These are phyloP conservation scores for Neocrepidodera transversa DNA, from an alignment of 2,888 invertebrate genomes.

Conservation along the genomic window DNA sequence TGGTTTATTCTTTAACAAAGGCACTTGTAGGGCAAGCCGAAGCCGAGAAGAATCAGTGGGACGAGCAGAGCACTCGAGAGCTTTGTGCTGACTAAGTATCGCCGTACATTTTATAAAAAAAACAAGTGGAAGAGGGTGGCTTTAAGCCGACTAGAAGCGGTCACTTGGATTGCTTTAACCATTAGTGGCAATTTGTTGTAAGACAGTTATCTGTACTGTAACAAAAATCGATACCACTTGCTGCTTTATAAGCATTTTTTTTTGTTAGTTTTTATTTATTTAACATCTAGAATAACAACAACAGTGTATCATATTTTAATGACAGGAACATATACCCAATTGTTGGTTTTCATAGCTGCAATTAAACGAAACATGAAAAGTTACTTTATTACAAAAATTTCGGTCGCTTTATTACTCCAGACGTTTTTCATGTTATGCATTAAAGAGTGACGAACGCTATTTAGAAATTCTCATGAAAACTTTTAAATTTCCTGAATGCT, in stretches of 20 bases:
- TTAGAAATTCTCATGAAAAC: too few species aligned
- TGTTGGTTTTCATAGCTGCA: background rate
- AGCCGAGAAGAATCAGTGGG: conserved; percentile 40
- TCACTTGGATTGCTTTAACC: conserved; percentile 40
- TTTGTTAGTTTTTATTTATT: too few species aligned
- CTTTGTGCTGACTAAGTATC: conserved; percentile 47
- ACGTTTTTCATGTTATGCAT: conserved; percentile 2
- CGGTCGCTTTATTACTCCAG: conserved; percentile 1
- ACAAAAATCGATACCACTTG: conserved; percentile 38
- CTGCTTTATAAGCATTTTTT: conserved; percentile 34
- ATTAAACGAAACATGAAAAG: conserved; percentile 14
- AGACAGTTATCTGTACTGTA: conserved; percentile 35
- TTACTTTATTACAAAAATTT: conserved; percentile 13
- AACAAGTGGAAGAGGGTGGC: background rate
- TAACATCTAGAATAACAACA: background rate
- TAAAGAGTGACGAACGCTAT: conserved; percentile 9
- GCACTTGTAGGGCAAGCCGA: conserved; percentile 42
- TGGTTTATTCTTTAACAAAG: conserved; percentile 44
- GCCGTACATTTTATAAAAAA: conserved; percentile 33
- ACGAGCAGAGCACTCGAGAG: conserved; percentile 42
- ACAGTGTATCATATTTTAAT: conserved; percentile 8
- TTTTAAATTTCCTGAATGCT: too few species aligned
- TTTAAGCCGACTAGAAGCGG: conserved; percentile 19
- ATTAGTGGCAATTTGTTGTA: conserved; percentile 48
- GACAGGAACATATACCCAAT: background rate